These are phyloP conservation scores for Atrichornis clamosus DNA, from an alignment of 2,113 vertebrate genomes.

Conservation along the genomic window DNA sequence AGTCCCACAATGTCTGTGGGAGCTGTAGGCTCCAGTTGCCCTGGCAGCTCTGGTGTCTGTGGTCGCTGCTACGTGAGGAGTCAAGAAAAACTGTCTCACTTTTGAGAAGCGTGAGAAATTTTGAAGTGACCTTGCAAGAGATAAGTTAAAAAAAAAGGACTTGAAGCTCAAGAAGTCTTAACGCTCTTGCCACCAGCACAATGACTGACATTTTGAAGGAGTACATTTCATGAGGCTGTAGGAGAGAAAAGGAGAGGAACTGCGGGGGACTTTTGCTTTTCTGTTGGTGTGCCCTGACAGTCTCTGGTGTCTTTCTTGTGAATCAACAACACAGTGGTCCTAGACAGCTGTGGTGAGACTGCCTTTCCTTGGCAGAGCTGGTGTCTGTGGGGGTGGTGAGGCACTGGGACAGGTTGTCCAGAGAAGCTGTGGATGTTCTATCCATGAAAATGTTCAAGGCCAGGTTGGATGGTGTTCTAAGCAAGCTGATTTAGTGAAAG, in stretches of 20 bases:
- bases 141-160: neutral
- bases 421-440: neutral
- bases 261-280: neutral
- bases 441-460: neutral
- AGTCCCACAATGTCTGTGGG: neutral
- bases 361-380: neutral
- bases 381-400: neutral
- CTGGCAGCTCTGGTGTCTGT: neutral
- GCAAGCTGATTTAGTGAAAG: neutral
- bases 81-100: neutral
- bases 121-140: neutral
- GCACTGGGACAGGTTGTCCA: neutral
- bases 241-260: neutral
- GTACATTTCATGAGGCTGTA: accelerated
- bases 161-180: neutral
- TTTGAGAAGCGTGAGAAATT: neutral
- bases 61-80: neutral
- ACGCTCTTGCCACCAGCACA: neutral
- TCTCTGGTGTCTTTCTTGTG: neutral
- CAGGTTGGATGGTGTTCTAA: neutral
- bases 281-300: neutral
- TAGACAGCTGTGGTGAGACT: neutral
- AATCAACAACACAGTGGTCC: neutral
- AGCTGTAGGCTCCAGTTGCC: neutral
- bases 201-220: accelerated